Evolutionary conservation across 2,888 invertebrate species (phyloP), one percentile per base, ranked within the genome.

Genomic region (Metopia argyrocephala): DNA sequence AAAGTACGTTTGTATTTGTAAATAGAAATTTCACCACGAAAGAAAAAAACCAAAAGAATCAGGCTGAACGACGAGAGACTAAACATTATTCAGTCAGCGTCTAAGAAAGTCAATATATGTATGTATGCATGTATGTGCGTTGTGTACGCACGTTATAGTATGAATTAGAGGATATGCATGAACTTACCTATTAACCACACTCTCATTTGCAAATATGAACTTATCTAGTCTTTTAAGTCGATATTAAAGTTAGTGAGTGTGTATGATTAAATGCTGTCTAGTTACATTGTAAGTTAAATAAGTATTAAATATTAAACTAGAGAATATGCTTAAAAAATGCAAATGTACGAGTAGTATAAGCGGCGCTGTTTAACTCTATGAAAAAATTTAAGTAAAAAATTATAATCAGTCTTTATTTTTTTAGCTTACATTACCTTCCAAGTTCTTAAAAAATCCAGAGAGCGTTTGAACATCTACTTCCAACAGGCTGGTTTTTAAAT

Each of bases 21-120:
- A 62, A 73, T 56, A 54, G 61, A 78, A 66, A 78, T 78, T 78
- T 78, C 31, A 61, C 66, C 45, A 59, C 52, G 59, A 50, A 71
- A n/a, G n/a, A n/a, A n/a, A n/a, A n/a, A n/a, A n/a, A n/a, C n/a
- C n/a, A n/a, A 78, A 38, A 65, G 59, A 71, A 78, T 57, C 57
- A 31, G 61, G 38, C 66, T 78, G 71, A 61, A 71, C 71, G 54
- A 48, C 31, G 71, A 61, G 66, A 78, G 54, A 48, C 31, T 54
- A 6, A 73, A 66, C 23, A 48, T 59, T 31, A 56, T 48, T 20
- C 48, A 76, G 27, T n/a, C 48, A 59, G 15, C 9, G 15, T 38
- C 3, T 56, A 27, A 7, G 25, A n/a, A 4, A 18, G 2, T 56
- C 2, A 6, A n/a, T 56, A 2, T 56, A 3, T 21, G n/a, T 56